Conservation (phyloP, 2,888 invertebrate species). For the Neoitamus cyanurus region DNA sequence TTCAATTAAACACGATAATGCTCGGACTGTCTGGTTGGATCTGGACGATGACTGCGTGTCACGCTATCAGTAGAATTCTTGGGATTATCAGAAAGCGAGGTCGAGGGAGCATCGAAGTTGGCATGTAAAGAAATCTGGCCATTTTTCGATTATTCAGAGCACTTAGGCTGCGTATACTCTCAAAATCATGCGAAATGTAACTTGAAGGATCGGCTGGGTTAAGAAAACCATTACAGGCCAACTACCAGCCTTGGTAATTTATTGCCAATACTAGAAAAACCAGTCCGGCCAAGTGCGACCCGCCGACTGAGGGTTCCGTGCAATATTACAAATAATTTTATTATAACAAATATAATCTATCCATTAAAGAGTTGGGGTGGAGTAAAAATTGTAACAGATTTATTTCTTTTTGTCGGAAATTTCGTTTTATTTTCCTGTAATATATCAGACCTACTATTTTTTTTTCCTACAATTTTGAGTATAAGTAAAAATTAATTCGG, state of each 20-base stretch:
- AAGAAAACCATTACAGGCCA: neutral
- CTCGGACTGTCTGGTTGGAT: neutral
- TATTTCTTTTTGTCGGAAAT: too few relatives aligned
- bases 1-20: slow-evolving; percentile 1
- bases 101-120: neutral
- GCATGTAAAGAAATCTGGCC: neutral
- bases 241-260: neutral
- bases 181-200: neutral
- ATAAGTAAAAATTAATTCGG: too few relatives aligned
- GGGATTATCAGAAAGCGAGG: neutral
- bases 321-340: too few relatives aligned
- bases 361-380: too few relatives aligned
- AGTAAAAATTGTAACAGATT: too few relatives aligned
- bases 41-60: neutral
- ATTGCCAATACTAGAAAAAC: neutral
- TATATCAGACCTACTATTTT: too few relatives aligned
- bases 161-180: neutral
- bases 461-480: too few relatives aligned
- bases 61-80: neutral
- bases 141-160: neutral
- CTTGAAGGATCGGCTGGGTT: neutral
- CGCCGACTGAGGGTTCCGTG: too few relatives aligned
- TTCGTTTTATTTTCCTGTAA: too few relatives aligned
- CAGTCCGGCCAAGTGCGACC: too few relatives aligned
- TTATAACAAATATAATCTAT: too few relatives aligned